A percentile compares a stretch with the other conserved stretches of the same genome.
phyloP scores from a whole-genome alignment of 2,113 vertebrate species.

The Hemiscyllium ocellatum region DNA sequence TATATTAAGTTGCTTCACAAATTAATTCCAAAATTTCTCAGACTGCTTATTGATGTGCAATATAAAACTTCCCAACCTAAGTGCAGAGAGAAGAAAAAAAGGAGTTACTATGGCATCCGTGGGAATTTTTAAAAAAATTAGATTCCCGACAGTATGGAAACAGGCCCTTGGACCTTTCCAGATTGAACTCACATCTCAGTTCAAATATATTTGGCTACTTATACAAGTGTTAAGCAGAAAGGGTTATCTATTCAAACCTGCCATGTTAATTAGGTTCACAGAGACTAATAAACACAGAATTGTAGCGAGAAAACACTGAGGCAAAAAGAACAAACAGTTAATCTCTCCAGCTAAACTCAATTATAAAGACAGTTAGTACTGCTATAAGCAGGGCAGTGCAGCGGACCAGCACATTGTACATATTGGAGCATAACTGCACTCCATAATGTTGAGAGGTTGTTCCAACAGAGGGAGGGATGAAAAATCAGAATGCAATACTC shows the following conservation, averaged over 20 bases:
- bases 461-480: neutral
- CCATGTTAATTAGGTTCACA: neutral
- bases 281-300: neutral
- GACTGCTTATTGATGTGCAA: neutral
- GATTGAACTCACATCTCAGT: neutral
- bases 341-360: neutral
- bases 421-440: neutral
- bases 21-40: neutral
- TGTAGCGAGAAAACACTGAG: neutral
- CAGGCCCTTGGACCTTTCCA: neutral
- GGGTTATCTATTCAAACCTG: neutral
- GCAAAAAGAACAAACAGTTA: neutral
- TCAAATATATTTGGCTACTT: neutral
- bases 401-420: neutral
- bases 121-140: neutral
- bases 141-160: too few relatives aligned
- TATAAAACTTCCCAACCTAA: neutral
- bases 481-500: neutral
- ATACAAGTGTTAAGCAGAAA: neutral
- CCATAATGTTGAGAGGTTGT: neutral
- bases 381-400: neutral
- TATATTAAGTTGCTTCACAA: neutral
- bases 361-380: neutral
- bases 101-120: neutral
- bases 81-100: neutral